Percentiles rank a stretch among this genome's conserved stretches.
phyloP scores from a whole-genome alignment of 2,888 invertebrate species.

The Macrophya alboannulata region DNA sequence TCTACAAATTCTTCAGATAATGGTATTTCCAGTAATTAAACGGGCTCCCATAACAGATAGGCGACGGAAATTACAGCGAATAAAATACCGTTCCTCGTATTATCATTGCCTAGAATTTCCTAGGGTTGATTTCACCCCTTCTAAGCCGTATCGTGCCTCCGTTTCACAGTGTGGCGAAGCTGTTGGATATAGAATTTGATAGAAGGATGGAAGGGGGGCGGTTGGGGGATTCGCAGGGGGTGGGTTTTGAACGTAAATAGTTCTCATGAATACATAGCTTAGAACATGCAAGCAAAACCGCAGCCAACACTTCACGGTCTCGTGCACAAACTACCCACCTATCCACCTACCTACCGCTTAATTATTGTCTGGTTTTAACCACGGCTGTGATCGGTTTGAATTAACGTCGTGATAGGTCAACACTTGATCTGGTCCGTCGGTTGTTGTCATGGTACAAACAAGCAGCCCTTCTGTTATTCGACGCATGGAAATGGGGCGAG shows the following conservation, averaged over 20 bases:
- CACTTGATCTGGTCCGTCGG: constrained; percentile 59
- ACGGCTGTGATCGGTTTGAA: constrained; percentile 69
- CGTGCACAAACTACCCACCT: constrained; percentile 19
- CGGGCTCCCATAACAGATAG: too few species aligned
- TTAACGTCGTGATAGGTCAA: constrained; percentile 66
- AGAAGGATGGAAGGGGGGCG: not conserved
- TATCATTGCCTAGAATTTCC: not conserved
- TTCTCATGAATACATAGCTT: constrained; percentile 73
- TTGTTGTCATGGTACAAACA: constrained; percentile 34
- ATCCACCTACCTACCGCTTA: constrained; percentile 60
- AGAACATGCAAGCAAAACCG: constrained; percentile 74
- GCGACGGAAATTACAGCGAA: too few species aligned
- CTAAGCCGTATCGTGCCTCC: not conserved
- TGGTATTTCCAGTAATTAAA: too few species aligned
- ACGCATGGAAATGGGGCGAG: constrained; percentile 3
- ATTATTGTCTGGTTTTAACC: constrained; percentile 71
- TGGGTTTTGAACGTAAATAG: constrained; percentile 70
- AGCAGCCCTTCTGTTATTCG: constrained; percentile 55
- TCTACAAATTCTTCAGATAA: too few species aligned
- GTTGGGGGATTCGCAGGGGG: not conserved
- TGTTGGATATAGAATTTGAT: constrained; percentile 24
- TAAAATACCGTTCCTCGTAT: too few species aligned
- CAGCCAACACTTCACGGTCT: constrained; percentile 69
- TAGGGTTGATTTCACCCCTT: not conserved
- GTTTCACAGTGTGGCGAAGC: not conserved